A percentile compares a stretch with the other conserved stretches of the same genome.
These are phyloP conservation scores for Esox lucius DNA, from an alignment of 2,797 vertebrate species.

Conservation along the genomic window DNA sequence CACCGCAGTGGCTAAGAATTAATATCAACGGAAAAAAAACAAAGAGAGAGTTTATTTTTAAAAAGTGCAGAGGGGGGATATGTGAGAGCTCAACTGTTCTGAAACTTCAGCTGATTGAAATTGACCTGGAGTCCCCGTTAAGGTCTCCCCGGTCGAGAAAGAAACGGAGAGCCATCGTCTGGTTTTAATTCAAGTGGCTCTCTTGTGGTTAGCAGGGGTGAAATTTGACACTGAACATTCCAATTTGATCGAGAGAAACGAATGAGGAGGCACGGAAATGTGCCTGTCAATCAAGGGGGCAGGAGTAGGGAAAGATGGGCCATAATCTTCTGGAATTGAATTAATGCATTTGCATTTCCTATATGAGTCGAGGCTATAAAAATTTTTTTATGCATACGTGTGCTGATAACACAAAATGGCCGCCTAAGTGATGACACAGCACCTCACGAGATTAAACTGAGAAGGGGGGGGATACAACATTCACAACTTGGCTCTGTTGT, in stretches of 20 bases:
- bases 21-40: conserved; percentile 2
- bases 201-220: conserved; percentile 47
- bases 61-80: conserved; percentile 27
- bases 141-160: conserved; percentile 47
- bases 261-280: conserved; percentile 41
- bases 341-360: conserved; percentile 49
- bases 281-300: conserved; percentile 52
- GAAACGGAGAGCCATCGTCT: conserved; percentile 41
- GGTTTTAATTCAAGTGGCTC: conserved; percentile 60
- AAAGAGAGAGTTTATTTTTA: conserved; percentile 1
- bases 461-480: neutral
- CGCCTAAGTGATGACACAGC: conserved; percentile 32
- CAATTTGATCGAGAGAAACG: conserved; percentile 48
- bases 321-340: conserved; percentile 33
- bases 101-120: conserved; percentile 59
- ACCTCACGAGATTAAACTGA: conserved; percentile 38
- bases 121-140: conserved; percentile 51
- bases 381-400: conserved; percentile 14
- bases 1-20: conserved; percentile 2
- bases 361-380: conserved; percentile 28
- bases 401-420: conserved; percentile 29
- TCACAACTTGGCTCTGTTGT: neutral
- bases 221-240: conserved; percentile 46
- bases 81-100: conserved; percentile 31
- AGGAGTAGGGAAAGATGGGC: conserved; percentile 32